These are phyloP conservation scores for Cephus pygmeus DNA, from an alignment of 2,888 invertebrate species.

Conservation along the genomic window DNA sequence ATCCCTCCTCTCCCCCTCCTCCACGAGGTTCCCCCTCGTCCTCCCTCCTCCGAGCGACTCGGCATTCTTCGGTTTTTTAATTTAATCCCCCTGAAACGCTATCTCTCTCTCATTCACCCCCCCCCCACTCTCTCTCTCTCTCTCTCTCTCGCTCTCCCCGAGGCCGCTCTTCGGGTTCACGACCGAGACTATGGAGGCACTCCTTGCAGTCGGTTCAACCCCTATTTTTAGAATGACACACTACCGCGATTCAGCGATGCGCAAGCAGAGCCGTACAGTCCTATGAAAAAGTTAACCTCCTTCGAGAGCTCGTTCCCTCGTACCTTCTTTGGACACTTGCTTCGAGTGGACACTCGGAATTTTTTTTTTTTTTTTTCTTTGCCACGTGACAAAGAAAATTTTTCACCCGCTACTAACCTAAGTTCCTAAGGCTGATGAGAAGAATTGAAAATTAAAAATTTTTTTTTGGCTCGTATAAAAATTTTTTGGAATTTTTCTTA, in stretches of 20 bases:
- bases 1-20: not conserved
- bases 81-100: conserved; percentile 37
- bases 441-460: not conserved
- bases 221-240: conserved; percentile 63
- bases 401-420: not conserved
- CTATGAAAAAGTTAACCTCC: not conserved
- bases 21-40: not conserved
- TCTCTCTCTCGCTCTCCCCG: conserved; percentile 7
- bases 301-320: not conserved
- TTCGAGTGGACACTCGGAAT: not conserved
- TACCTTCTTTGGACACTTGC: not conserved
- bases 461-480: not conserved
- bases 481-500: not conserved
- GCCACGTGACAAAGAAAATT: not conserved
- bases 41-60: not conserved
- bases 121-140: not conserved
- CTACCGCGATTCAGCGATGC: conserved; percentile 59
- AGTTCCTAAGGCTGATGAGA: not conserved
- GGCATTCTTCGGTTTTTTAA: conserved; percentile 32
- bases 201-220: conserved; percentile 28
- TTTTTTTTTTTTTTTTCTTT: not conserved
- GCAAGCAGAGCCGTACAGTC: conserved; percentile 28
- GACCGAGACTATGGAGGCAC: conserved; percentile 4
- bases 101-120: conserved; percentile 12
- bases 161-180: not conserved